These are phyloP conservation scores for Butorides virescens DNA, from an alignment of 2,113 vertebrate species.

Conservation along the genomic window DNA sequence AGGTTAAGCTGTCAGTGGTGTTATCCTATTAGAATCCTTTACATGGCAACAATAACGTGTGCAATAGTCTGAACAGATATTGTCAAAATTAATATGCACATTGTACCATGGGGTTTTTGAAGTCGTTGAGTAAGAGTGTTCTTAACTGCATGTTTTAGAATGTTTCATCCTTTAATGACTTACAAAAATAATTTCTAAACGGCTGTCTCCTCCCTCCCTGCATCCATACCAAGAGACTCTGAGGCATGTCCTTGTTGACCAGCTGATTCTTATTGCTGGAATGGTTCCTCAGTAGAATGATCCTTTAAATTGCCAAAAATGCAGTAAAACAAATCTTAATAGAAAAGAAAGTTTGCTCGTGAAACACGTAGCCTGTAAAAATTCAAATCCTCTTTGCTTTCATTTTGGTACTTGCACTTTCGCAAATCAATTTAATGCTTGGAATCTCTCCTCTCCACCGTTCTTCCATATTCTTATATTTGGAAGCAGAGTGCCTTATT, in stretches of 20 bases:
- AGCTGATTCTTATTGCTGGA: not conserved
- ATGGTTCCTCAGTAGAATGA: rapidly evolving
- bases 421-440: not conserved
- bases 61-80: not conserved
- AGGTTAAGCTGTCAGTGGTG: not conserved
- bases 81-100: not conserved
- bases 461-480: not conserved
- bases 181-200: not conserved
- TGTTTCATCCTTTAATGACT: not conserved
- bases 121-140: not conserved
- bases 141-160: not conserved
- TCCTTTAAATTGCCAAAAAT: not conserved
- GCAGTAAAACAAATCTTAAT: not conserved
- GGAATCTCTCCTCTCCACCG: not conserved
- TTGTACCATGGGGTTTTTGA: not conserved
- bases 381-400: not conserved
- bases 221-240: not conserved
- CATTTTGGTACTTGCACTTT: not conserved
- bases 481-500: not conserved
- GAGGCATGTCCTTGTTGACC: not conserved
- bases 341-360: not conserved
- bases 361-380: not conserved
- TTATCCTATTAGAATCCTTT: not conserved
- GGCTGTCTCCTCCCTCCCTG: not conserved
- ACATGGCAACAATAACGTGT: not conserved